Conservation (phyloP, 37 sponge, comb jelly and placozoan species). For the Beroe ovata region DNA sequence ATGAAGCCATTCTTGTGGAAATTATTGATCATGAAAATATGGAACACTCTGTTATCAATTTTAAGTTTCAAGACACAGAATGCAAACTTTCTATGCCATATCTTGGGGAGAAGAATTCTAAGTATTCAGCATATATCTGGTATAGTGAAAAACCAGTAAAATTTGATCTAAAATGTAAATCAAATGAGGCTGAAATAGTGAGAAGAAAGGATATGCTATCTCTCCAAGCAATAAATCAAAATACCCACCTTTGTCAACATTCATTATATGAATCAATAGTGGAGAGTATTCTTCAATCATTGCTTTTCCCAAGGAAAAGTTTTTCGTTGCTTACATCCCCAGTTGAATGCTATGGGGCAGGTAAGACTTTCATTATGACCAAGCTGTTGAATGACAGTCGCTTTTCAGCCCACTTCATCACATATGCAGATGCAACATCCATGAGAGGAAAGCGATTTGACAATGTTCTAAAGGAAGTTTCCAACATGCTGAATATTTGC, state of each 20-base stretch:
- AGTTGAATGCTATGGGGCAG: background rate
- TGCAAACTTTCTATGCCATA: background rate
- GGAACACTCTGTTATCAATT: background rate
- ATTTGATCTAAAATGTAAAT: background rate
- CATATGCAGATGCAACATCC: slow-evolving; percentile 1
- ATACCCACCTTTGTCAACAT: background rate
- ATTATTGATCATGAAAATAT: background rate
- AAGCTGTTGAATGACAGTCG: background rate
- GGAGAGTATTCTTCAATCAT: slow-evolving; percentile 18
- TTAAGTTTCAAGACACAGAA: background rate
- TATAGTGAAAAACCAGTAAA: background rate
- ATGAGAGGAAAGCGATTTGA: slow-evolving; percentile 45
- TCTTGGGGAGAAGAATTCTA: background rate
- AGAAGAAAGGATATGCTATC: background rate
- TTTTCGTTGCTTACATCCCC: background rate
- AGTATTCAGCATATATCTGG: background rate
- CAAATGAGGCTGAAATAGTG: background rate
- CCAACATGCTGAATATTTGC: background rate
- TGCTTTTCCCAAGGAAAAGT: background rate
- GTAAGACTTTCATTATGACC: background rate
- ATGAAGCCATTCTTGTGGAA: background rate
- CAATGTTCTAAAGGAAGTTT: slow-evolving; percentile 26
- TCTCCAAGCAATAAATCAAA: too few relatives aligned
- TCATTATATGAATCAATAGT: slow-evolving; percentile 4
- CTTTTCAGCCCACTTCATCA: background rate